Evolutionary conservation across 2,797 vertebrate species (phyloP).

Genomic region (Myotis findleyi): DNA sequence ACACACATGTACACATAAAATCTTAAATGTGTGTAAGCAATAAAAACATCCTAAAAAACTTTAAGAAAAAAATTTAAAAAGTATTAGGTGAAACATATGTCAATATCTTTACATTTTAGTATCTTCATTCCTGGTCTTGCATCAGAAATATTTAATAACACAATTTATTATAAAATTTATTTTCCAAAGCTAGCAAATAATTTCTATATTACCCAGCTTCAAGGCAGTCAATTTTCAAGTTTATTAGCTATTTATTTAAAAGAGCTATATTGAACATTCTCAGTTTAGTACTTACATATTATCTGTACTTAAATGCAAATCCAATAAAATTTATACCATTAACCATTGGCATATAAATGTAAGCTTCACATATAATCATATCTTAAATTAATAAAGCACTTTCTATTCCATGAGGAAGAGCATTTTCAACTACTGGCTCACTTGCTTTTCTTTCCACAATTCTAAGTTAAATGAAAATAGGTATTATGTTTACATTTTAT

Average conservation of each 20-base stretch:
- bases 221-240: background rate
- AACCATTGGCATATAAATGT: background rate
- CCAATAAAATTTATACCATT: background rate
- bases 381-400: background rate
- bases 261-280: background rate
- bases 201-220: slow-evolving; percentile 6
- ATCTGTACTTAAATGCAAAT: background rate
- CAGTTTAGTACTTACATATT: background rate
- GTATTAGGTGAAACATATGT: background rate
- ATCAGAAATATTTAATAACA: slow-evolving; percentile 16
- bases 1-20: slow-evolving; percentile 29
- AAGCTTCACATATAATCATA: background rate
- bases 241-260: slow-evolving; percentile 17
- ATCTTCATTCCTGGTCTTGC: background rate
- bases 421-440: background rate
- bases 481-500: background rate
- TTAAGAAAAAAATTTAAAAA: background rate
- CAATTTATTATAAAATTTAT: slow-evolving; percentile 21
- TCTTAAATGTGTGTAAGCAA: slow-evolving; percentile 47
- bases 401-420: background rate
- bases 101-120: slow-evolving; percentile 18
- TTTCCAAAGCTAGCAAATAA: slow-evolving; percentile 49
- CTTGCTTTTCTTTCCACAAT: background rate
- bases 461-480: background rate
- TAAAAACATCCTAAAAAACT: background rate